Base-by-base conservation (phyloP, 1,140 invertebrate genomes). In the Gryllus bimaculatus region DNA sequence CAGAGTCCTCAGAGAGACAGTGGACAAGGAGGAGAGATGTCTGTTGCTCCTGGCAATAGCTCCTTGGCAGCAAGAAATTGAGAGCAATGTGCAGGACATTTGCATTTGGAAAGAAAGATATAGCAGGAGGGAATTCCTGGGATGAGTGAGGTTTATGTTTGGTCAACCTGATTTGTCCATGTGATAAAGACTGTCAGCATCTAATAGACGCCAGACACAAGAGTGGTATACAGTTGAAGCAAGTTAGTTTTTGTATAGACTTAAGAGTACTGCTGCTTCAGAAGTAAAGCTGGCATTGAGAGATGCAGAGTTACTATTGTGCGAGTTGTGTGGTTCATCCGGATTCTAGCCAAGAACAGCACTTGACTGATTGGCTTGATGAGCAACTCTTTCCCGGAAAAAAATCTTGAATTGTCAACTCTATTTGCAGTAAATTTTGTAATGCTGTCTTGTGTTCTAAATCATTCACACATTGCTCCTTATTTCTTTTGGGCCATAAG, bases 1-100 rank as follows among this genome's bases (percentile, higher is more conserved):
- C 80, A 89, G 87, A 85, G 86, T 82, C 87, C 86, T 47, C 86
- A 87, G 81, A 81, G 87, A 48, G 87, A 89, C 80, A 87, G 84
- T 81, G 86, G 85, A 78, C 87, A 88, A 85, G 85, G 86, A 75
- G 87, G 87, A 74, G 87, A 89, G 80, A 87, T 88, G 85, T 87
- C 87, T 7, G 85, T 87, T 18, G 87, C 85, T 78, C 87, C 86
- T 79, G 88, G 87, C 80, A 88, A 86, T 79, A 87, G 86, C 80
- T 85, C 84, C 80, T 82, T 86, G 81, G 83, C 85, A 39, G 84
- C 86, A 83, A 87, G 76, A 49, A 77, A 77, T 20, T 77, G 76
- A 77, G 48, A 47, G 15, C 20, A 75, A 47, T 8, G 13, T 76
- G 26, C 12, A 26, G 26, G 26, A 39, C 26, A 39, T 39, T 39